Evolutionary conservation across 2,888 invertebrate species (phyloP), one percentile per base, ranked within the genome.

Genomic region (Drosophila siamana): DNA sequence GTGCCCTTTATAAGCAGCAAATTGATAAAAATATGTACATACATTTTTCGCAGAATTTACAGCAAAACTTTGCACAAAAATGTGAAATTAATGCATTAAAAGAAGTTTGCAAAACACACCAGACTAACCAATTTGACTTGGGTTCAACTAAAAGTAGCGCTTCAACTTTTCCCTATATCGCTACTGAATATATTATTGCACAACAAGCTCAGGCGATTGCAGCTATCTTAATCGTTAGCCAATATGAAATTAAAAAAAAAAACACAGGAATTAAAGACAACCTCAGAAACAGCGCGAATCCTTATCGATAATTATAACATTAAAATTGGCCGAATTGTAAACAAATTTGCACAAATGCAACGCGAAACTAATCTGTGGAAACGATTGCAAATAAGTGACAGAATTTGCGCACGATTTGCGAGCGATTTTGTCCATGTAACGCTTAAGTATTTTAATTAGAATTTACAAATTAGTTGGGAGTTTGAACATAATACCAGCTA

Each of bases 401-500:
- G 52, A 72, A 82, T 82, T 87, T 87, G 88, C 73, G 87, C 85
- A 85, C 82, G 87, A 82, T 82, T 87, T 82, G 82, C 52, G 55
- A 56, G 2, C 19, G 55, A 54, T 77, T 65, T 54, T 46, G 65
- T 15, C 41, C 24, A n/a, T n/a, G n/a, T n/a, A 26, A 16, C 16
- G 51, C 63, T 47, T 40, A 52, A 60, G 67, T 68, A 78, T 74
- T 74, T 62, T 74, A 74, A 74, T 74, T 74, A 74, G 55, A 74
- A 68, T 78, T 67, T 48, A 48, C 69, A 74, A 74, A 74, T 74
- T 74, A 74, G 74, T 48, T 59, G 41, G 19, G 24, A 43, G 50
- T 54, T 60, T 62, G 40, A 43, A 15, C 41, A 28, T 55, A 57
- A 68, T 61, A 19, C 48, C 30, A 41, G 61, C 66, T 57, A 56